phyloP scores from a whole-genome alignment of 92 coral and sea anemone species.

The Bergia sp. region DNA sequence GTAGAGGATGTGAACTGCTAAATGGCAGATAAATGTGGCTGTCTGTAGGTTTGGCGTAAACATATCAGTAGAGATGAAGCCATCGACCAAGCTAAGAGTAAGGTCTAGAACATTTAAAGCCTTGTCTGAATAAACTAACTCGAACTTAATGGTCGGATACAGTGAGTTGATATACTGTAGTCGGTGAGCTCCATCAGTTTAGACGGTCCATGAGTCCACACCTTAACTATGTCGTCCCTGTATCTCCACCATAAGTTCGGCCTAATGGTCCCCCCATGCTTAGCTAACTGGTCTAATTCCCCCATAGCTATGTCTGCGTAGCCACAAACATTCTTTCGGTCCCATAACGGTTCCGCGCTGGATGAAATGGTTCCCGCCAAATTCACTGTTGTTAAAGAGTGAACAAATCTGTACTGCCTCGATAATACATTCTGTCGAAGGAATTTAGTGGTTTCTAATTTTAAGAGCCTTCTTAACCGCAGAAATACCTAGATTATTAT shows the following conservation, averaged over 20 bases:
- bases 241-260: conserved; percentile 12
- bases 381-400: conserved; percentile 14
- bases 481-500: background rate
- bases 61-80: conserved; percentile 38
- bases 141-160: background rate
- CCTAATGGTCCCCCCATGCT: background rate
- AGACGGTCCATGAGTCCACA: conserved; percentile 1
- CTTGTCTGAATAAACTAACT: conserved; percentile 14
- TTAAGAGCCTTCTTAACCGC: conserved; percentile 9
- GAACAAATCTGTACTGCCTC: conserved; percentile 41
- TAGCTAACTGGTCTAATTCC: background rate
- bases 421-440: conserved; percentile 39
- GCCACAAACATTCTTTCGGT: conserved; percentile 1
- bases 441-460: background rate
- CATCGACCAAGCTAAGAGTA: conserved; percentile 14
- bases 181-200: conserved; percentile 13
- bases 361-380: conserved; percentile 13
- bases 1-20: conserved; percentile 54
- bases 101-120: conserved; percentile 38
- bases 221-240: conserved; percentile 15
- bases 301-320: conserved; percentile 7
- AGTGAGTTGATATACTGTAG: background rate
- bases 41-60: conserved; percentile 57
- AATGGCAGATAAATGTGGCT: conserved; percentile 61
- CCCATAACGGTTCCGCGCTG: conserved; percentile 37